phyloP scores from a whole-genome alignment of 1,140 invertebrate species.

The Globodera rostochiensis region DNA sequence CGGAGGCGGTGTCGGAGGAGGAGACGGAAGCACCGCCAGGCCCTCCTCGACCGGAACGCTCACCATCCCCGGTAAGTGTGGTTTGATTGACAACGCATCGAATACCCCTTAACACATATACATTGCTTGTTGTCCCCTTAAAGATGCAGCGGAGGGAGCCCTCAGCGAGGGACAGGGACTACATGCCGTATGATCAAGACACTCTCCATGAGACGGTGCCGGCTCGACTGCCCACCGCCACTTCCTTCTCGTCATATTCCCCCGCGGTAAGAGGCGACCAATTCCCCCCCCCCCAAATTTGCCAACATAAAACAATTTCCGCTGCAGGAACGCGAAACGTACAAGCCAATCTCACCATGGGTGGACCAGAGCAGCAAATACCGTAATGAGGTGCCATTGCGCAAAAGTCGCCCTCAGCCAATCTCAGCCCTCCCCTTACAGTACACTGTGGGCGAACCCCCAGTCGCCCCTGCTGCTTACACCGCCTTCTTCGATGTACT shows the following conservation, averaged over 20 bases:
- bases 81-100: not conserved
- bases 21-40: slow-evolving; percentile 35
- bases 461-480: slow-evolving; percentile 53
- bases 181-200: slow-evolving; percentile 62
- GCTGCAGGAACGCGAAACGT: slow-evolving; percentile 51
- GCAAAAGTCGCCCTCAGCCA: not conserved
- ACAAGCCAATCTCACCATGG: slow-evolving; percentile 63
- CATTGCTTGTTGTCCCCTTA: slow-evolving; percentile 30
- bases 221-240: slow-evolving; percentile 52
- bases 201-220: slow-evolving; percentile 53
- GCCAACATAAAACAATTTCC: not conserved
- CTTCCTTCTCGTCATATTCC: slow-evolving; percentile 60
- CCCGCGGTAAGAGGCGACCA: slow-evolving; percentile 33
- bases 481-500: slow-evolving; percentile 56
- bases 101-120: too few relatives aligned
- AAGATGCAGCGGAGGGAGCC: slow-evolving; percentile 37
- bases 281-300: not conserved
- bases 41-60: slow-evolving; percentile 39
- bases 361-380: slow-evolving; percentile 59
- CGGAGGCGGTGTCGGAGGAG: slow-evolving; percentile 41
- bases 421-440: slow-evolving; percentile 3
- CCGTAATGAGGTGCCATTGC: slow-evolving; percentile 43
- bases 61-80: slow-evolving; percentile 54
- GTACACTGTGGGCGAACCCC: slow-evolving; percentile 49
- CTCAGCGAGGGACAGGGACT: slow-evolving; percentile 56